Percentiles rank a stretch among this genome's conserved stretches.
phyloP scores from a whole-genome alignment of 1,140 invertebrate species.

The Brachionus sp. region DNA sequence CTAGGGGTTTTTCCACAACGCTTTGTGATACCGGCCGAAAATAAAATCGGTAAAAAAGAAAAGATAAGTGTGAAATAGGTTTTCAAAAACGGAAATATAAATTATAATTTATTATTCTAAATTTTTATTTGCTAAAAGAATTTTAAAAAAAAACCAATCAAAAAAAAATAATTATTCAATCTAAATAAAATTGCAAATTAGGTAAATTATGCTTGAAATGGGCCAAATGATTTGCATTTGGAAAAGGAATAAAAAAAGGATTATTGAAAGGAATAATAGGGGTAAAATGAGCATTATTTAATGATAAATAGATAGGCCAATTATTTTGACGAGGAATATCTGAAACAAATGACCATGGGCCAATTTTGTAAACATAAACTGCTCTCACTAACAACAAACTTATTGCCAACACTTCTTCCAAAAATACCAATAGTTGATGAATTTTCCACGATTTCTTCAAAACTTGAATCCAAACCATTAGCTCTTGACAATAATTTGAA shows the following conservation, averaged over 20 bases:
- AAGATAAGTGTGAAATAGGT: background rate
- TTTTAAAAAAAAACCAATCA: background rate
- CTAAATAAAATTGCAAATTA: background rate
- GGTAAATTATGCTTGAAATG: background rate
- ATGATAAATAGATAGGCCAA: constrained; percentile 2
- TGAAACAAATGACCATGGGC: background rate
- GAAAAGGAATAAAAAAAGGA: no score
- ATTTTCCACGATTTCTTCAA: background rate
- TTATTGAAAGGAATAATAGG: background rate
- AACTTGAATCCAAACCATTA: background rate
- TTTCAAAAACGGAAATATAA: background rate
- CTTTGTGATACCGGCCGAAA: background rate
- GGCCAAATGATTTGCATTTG: background rate
- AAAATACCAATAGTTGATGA: background rate
- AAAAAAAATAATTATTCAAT: no score
- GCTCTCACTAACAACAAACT: background rate
- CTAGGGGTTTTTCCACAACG: background rate
- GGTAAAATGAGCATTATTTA: background rate
- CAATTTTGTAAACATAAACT: background rate
- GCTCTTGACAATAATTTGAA: background rate
- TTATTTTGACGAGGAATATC: background rate
- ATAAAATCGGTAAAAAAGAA: background rate
- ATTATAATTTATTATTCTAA: background rate
- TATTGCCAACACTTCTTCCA: background rate
- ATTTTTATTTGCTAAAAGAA: background rate